Conservation (phyloP, 2,797 vertebrate species). For the Triplophysa yarkandensis region DNA sequence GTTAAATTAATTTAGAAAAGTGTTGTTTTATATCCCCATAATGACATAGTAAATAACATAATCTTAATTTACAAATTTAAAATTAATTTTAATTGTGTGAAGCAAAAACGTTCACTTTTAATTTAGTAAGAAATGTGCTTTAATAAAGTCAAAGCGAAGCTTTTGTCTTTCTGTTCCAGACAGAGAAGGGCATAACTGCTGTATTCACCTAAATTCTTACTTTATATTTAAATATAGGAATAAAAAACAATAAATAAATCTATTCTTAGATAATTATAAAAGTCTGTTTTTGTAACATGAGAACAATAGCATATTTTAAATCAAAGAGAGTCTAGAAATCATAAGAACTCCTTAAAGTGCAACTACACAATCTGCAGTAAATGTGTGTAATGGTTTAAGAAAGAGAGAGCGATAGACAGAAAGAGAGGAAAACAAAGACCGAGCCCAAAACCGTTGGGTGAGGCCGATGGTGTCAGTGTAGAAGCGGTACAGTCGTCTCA, state of each 20-base stretch:
- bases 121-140: neutral
- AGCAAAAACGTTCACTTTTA: neutral
- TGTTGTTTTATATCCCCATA: conserved; percentile 3
- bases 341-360: neutral
- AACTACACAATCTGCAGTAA: neutral
- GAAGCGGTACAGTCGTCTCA: conserved; percentile 10
- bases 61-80: neutral
- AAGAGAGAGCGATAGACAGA: conserved; percentile 1
- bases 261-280: neutral
- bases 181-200: neutral
- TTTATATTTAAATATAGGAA: neutral
- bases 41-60: neutral
- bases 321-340: too few species aligned
- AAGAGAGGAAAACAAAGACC: neutral
- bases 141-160: neutral
- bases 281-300: neutral
- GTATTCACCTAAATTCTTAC: neutral
- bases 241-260: neutral
- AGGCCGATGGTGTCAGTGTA: conserved; percentile 1
- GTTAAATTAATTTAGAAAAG: conserved; percentile 6
- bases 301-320: neutral
- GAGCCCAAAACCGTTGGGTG: neutral
- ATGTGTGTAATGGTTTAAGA: neutral
- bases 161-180: neutral
- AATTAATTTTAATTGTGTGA: neutral